Conservation (phyloP, 2,888 invertebrate species). For the Aromia moschata region DNA sequence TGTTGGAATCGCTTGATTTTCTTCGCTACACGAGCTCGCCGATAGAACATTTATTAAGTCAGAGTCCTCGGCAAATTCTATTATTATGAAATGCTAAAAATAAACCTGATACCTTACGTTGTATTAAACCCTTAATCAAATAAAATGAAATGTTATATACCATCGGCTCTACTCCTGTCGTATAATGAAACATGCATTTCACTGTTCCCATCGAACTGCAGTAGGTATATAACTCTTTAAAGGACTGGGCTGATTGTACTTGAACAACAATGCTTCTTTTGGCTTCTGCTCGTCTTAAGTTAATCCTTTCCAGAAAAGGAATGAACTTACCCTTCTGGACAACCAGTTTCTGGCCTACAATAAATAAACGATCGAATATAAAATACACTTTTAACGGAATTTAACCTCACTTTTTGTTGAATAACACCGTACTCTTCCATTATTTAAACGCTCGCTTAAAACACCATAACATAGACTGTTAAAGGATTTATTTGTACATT, state of each 20-base stretch:
- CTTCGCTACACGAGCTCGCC: constrained; percentile 68
- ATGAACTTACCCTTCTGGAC: constrained; percentile 40
- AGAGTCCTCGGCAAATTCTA: constrained; percentile 72
- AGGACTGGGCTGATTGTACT: constrained; percentile 77
- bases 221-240: constrained; percentile 73
- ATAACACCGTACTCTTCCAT: constrained; percentile 8
- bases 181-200: constrained; percentile 74
- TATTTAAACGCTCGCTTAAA: neutral
- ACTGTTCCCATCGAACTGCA: constrained; percentile 75
- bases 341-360: no score
- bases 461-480: neutral
- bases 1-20: constrained; percentile 70
- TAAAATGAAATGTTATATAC: no score
- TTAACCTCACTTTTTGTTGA: constrained; percentile 10
- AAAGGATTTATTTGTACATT: constrained; percentile 5
- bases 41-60: constrained; percentile 68
- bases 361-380: no score
- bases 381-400: no score
- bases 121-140: no score
- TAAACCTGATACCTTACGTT: no score
- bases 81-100: constrained; percentile 76
- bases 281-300: constrained; percentile 72
- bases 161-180: constrained; percentile 55
- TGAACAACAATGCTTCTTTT: constrained; percentile 77
- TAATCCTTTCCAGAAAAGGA: constrained; percentile 69